Evolutionary conservation across 2,888 invertebrate species (phyloP), one percentile per base, ranked within the genome.

Genomic region (Eucera pruinosa): DNA sequence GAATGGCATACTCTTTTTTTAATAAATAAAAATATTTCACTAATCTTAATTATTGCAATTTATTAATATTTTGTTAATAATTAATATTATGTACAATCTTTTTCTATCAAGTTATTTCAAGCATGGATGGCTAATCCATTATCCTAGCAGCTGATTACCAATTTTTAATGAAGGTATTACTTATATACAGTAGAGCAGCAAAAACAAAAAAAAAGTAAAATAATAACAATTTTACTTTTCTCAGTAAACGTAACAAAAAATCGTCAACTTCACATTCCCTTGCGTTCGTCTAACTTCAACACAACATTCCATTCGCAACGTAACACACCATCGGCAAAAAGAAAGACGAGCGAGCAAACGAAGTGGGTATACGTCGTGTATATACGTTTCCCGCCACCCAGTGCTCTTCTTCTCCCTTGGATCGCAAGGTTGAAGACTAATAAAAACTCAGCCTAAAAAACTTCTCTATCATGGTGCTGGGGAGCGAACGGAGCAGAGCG

Each of bases 371-470:
- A 39, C 36, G 9, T 20, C n/a, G 41, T 13, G 23, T 33, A 54
- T 43, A 30, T 45, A 55, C 45, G 55, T 55, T 66, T 52, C 64
- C 52, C 64, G 41, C 52, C 52, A 64, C 41, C 54, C 36, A 57
- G 47, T 58, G 55, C 27, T 48, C 71, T 61, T 58, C 57, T 52
- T 43, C 47, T 50, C 57, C 69, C 52, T 23, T 20, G 30, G 62
- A 41, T 58, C 23, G 54, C 66, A 70, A 64, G 78, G 70, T 64
- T 52, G 58, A 66, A 41, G 66, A 60, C 45, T 70, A 66, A 71
- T 78, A 77, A 78, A 78, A 62, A 78, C 50, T 2, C 15, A 11
- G 13, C n/a, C 41, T 72, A 77, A 82, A 82, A 80, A 36, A 70
- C 54, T 54, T 70, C 67, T 57, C 75, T 47, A 65, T 80, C 65